Evolutionary conservation across 2,113 vertebrate genomes (phyloP).

Genomic region (Xenopus laevis): DNA sequence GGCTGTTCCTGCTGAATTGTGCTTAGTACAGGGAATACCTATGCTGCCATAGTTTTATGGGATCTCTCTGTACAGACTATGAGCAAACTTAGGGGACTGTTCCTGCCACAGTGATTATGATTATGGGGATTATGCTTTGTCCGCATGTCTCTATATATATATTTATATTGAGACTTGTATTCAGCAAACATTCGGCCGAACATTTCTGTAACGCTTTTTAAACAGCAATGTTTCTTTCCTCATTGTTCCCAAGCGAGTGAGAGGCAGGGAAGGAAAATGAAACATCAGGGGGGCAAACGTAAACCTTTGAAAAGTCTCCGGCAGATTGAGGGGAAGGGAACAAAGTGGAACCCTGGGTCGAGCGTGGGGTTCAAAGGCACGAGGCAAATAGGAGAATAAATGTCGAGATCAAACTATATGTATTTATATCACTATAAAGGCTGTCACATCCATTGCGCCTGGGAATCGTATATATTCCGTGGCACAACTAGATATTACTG

Average conservation of each 20-base stretch:
- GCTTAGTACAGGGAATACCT: too few relatives aligned
- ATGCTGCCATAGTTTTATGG: too few relatives aligned
- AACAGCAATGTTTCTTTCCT: conserved; percentile 4
- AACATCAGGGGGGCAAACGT: conserved; percentile 1
- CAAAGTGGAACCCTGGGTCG: not conserved
- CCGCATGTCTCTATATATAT: too few relatives aligned
- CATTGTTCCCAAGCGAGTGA: conserved; percentile 10
- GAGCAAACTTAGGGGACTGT: too few relatives aligned
- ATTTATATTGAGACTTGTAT: too few relatives aligned
- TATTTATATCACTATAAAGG: not conserved
- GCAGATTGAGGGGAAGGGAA: not conserved
- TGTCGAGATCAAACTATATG: not conserved
- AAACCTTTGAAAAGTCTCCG: conserved; percentile 3
- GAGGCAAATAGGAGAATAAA: not conserved
- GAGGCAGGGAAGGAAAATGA: conserved; percentile 4
- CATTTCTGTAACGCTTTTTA: conserved; percentile 7
- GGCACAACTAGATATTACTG: too few relatives aligned
- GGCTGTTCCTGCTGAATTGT: too few relatives aligned
- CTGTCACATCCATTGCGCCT: too few relatives aligned
- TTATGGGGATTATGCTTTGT: too few relatives aligned
- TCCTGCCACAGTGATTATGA: too few relatives aligned
- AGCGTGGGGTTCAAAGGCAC: not conserved
- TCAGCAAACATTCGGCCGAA: not conserved
- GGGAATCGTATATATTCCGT: not conserved
- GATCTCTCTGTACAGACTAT: too few relatives aligned